A percentile compares a stretch with the other conserved stretches of the same genome.
Evolutionary conservation across 2,797 vertebrate species (phyloP).

Genomic region (Spondyliosoma cantharus): DNA sequence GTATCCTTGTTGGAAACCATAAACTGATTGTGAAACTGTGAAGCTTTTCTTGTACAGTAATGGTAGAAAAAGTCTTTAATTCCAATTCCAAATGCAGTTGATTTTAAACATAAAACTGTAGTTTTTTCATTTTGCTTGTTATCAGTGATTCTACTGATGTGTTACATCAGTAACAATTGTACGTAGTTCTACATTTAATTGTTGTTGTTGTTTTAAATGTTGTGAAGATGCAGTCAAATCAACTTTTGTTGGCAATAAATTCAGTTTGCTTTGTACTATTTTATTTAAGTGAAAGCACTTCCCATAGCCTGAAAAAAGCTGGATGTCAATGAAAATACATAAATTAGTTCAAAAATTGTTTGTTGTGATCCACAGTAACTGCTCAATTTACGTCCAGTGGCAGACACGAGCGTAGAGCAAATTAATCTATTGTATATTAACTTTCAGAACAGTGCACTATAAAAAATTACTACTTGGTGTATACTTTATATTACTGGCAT

Average conservation of each 20-base stretch:
- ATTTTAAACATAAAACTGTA: background rate
- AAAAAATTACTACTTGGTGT: conserved; percentile 3
- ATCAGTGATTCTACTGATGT: background rate
- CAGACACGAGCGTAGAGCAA: background rate
- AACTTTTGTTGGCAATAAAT: background rate
- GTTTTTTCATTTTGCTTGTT: background rate
- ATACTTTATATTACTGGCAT: conserved; percentile 6
- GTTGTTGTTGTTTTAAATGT: background rate
- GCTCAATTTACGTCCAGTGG: background rate
- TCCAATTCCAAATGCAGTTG: background rate
- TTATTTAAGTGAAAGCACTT: background rate
- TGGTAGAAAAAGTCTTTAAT: background rate
- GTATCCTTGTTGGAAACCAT: background rate
- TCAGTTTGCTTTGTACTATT: background rate
- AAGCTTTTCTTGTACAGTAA: background rate
- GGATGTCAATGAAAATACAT: background rate
- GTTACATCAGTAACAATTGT: background rate
- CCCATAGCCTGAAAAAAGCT: background rate
- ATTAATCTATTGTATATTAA: background rate
- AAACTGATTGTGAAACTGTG: background rate
- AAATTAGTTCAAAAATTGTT: background rate
- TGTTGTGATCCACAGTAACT: background rate
- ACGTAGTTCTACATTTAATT: background rate
- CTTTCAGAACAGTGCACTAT: conserved; percentile 1
- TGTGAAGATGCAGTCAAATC: background rate